A percentile compares a stretch with the other conserved stretches of the same genome.
These are phyloP conservation scores for Holothuria scabra DNA, from an alignment of 53 echinoderm and acorn worm species.

Conservation along the genomic window DNA sequence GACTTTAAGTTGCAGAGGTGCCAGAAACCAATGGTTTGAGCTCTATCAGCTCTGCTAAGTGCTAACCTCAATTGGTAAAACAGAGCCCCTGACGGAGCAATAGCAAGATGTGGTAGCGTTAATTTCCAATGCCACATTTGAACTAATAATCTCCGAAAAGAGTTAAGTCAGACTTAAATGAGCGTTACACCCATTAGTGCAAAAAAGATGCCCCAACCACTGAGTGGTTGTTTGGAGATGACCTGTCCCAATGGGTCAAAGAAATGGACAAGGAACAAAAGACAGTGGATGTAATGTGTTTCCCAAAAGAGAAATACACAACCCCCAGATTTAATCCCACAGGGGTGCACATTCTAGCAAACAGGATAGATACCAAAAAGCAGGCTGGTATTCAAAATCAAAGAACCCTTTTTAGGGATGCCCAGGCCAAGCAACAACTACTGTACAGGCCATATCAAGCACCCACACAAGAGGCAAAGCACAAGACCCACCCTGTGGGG, in stretches of 20 bases:
- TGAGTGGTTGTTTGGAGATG: conserved; percentile 48
- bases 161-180: conserved; percentile 19
- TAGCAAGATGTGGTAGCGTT: conserved; percentile 27
- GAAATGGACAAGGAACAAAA: conserved; percentile 51
- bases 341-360: not conserved
- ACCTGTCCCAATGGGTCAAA: conserved; percentile 55
- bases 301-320: not conserved
- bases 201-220: not conserved
- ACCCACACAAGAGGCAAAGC: not conserved
- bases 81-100: not conserved
- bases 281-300: not conserved
- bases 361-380: not conserved
- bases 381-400: not conserved
- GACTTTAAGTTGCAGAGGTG: too few species aligned
- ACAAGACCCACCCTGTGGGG: not conserved
- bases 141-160: conserved; percentile 22
- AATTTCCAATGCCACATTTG: conserved; percentile 26
- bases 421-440: not conserved
- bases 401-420: not conserved
- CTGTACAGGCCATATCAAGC: not conserved
- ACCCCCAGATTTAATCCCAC: not conserved
- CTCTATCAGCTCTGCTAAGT: not conserved
- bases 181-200: not conserved
- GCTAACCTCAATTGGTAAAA: not conserved
- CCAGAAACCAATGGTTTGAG: not conserved